A percentile compares a stretch with the other conserved stretches of the same genome.
Conservation (phyloP, 1,140 invertebrate genomes). For the Pissodes strobi region DNA sequence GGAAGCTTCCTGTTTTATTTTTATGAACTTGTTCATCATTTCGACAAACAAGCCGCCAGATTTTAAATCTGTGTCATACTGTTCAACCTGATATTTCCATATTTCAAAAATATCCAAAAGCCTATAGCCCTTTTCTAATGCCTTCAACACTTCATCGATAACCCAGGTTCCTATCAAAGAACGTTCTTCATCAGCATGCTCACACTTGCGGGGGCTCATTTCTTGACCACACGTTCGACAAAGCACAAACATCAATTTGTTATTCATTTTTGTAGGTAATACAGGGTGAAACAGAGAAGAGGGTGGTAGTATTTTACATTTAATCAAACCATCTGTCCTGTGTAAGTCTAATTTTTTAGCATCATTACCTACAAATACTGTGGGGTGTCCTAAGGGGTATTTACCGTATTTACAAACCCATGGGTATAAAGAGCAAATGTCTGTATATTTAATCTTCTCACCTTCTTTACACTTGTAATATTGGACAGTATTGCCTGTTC, state of each 20-base stretch:
- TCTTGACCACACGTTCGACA: conserved; percentile 43
- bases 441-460: no score
- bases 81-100: conserved; percentile 25
- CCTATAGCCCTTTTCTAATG: conserved; percentile 37
- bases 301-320: conserved; percentile 50
- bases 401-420: no score
- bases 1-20: conserved; percentile 52
- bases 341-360: no score
- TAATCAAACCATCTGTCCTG: conserved; percentile 35
- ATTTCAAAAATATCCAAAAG: conserved; percentile 30
- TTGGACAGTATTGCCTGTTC: no score
- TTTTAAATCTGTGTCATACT: conserved; percentile 12
- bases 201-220: conserved; percentile 22
- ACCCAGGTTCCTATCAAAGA: conserved; percentile 53
- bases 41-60: conserved; percentile 43
- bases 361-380: no score
- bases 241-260: conserved; percentile 50
- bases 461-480: no score
- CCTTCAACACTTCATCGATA: conserved; percentile 50
- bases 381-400: no score
- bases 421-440: no score
- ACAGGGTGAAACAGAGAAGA: conserved; percentile 49
- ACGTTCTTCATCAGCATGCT: conserved; percentile 47
- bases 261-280: conserved; percentile 40
- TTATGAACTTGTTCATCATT: conserved; percentile 50